These are phyloP conservation scores for Gobio gobio DNA, from an alignment of 2,113 vertebrate species.

Conservation along the genomic window DNA sequence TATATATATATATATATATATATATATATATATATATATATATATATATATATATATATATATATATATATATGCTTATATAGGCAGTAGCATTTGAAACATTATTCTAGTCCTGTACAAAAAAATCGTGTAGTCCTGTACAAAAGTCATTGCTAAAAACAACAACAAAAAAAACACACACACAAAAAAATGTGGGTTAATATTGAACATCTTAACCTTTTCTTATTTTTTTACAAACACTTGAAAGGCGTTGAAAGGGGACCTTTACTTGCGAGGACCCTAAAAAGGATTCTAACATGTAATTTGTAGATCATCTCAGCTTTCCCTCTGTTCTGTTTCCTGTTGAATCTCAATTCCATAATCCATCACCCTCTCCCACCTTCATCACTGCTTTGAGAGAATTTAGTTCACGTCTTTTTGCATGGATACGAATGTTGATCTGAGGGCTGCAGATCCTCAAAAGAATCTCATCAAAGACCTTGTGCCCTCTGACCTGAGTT, in stretches of 20 bases:
- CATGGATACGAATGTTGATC: constrained; percentile 1
- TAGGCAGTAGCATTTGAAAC: background rate
- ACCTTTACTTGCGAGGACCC: background rate
- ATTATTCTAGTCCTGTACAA: background rate
- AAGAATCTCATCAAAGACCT: constrained; percentile 12
- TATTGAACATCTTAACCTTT: background rate
- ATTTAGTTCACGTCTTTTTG: background rate
- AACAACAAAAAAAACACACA: background rate
- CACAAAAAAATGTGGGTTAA: background rate
- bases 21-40: no score
- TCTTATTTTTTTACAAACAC: constrained; percentile 18
- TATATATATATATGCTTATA: background rate
- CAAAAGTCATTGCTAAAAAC: background rate
- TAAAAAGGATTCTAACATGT: background rate
- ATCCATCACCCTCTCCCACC: background rate
- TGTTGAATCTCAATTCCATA: background rate
- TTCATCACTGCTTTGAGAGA: background rate
- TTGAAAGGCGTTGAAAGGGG: background rate
- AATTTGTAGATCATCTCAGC: background rate
- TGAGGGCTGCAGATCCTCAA: background rate
- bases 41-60: background rate
- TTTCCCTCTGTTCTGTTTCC: background rate
- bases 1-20: no score
- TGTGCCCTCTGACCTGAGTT: constrained; percentile 15
- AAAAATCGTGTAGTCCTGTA: background rate